Evolutionary conservation across 2,797 vertebrate species (phyloP).

Genomic region (Uromys caudimaculatus): DNA sequence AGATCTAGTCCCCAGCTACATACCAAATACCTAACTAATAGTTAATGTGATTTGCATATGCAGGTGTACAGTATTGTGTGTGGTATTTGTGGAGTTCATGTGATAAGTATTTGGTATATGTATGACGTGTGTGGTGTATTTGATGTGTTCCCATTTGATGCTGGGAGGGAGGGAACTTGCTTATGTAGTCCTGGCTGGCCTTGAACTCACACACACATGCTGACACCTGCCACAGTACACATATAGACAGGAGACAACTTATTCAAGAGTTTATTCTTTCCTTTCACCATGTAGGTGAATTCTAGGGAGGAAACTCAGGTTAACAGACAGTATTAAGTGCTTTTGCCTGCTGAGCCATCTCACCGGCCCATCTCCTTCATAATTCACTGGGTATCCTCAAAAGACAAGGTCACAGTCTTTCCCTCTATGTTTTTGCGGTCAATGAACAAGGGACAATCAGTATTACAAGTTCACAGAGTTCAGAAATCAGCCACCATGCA

Average conservation of each 20-base stretch:
- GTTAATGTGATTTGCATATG: neutral
- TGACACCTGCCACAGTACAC: neutral
- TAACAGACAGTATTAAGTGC: too few relatives aligned
- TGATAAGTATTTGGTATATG: neutral
- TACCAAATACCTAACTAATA: neutral
- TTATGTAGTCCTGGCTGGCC: neutral
- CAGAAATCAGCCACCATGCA: neutral
- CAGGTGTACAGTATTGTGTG: neutral
- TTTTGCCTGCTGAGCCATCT: neutral
- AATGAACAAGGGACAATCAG: neutral
- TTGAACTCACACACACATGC: neutral
- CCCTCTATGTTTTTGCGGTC: neutral
- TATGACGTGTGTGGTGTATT: neutral
- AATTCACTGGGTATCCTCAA: neutral
- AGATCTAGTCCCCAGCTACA: neutral
- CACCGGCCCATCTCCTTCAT: neutral
- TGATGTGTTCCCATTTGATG: neutral
- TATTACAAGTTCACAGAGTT: neutral
- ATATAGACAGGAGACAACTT: neutral
- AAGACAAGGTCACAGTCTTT: neutral
- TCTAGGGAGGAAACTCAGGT: neutral
- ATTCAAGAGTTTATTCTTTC: neutral
- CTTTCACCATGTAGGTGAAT: too few relatives aligned
- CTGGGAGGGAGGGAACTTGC: neutral
- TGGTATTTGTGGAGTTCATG: neutral